Conservation (phyloP, 1,140 invertebrate species). For the Diachasmimorpha longicaudata region DNA sequence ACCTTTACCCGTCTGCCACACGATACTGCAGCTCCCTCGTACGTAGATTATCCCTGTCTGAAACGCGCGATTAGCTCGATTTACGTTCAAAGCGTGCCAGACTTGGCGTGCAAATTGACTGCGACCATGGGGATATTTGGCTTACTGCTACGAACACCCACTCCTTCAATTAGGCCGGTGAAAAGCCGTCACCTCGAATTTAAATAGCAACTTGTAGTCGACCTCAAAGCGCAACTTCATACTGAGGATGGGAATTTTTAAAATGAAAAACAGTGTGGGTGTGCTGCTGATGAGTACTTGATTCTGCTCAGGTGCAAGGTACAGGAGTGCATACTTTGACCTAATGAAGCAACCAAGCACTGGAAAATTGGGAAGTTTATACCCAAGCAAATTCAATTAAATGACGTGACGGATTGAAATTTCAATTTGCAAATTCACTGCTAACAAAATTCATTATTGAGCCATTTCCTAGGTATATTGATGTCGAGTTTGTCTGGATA, state of each 20-base stretch:
- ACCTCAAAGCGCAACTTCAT: constrained; percentile 7
- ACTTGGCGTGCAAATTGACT: constrained; percentile 20
- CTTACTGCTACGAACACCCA: constrained; percentile 22
- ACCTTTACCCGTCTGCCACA: not conserved
- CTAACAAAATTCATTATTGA: no score
- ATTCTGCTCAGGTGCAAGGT: no score
- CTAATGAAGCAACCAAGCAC: no score
- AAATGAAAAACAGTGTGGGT: not conserved
- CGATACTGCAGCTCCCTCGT: not conserved
- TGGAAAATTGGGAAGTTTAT: no score
- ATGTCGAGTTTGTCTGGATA: no score
- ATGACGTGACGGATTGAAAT: not conserved
- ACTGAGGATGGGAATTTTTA: not conserved
- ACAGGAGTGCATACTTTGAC: no score
- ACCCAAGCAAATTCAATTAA: no score
- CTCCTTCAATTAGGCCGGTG: constrained; percentile 21
- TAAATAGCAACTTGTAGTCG: not conserved
- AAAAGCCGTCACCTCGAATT: constrained; percentile 17
- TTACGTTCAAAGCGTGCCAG: constrained; percentile 21
- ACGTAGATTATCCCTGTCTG: constrained; percentile 19
- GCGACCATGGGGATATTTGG: constrained; percentile 17
- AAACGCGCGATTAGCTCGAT: constrained; percentile 18
- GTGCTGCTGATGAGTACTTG: not conserved
- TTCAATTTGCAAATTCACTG: no score
- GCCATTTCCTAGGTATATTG: no score